Evolutionary conservation across 1,140 invertebrate genomes (phyloP).

Genomic region (Drosophila lacteicornis): DNA sequence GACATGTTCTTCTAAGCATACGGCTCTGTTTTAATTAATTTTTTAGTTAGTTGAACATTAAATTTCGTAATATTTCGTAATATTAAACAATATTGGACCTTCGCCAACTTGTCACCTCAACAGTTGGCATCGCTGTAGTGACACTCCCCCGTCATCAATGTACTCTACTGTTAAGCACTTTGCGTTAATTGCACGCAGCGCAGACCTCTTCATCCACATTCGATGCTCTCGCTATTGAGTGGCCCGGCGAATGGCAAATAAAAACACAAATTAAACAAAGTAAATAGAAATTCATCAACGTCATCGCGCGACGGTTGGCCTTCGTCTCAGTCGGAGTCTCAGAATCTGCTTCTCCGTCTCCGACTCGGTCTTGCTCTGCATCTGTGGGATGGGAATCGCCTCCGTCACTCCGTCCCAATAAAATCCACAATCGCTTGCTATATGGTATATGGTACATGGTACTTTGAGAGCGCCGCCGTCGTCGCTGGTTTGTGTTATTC

Average conservation of each 20-base stretch:
- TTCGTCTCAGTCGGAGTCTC: conserved; percentile 23
- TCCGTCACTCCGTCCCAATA: conserved; percentile 54
- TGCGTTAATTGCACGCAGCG: conserved; percentile 78
- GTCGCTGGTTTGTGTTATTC: conserved; percentile 63
- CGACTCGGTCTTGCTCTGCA: conserved; percentile 3
- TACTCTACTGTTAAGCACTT: conserved; percentile 59
- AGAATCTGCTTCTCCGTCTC: not conserved
- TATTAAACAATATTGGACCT: too few species aligned
- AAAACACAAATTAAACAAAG: conserved; percentile 83
- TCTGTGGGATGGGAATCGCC: not conserved
- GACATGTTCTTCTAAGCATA: too few species aligned
- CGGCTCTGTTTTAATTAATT: too few species aligned
- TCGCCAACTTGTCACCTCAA: not conserved
- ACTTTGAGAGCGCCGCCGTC: conserved; percentile 31
- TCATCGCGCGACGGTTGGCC: conserved; percentile 58
- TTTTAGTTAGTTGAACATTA: too few species aligned
- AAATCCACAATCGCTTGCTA: conserved; percentile 73
- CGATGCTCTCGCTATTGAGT: conserved; percentile 48
- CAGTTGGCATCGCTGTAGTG: not conserved
- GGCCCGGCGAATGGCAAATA: conserved; percentile 76
- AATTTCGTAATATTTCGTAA: not conserved
- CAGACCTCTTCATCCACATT: conserved; percentile 57
- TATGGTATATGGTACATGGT: conserved; percentile 12
- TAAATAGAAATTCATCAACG: conserved; percentile 84
- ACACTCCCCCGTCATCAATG: conserved; percentile 48